Conservation (phyloP, 2,888 invertebrate genomes). For the Andrena haemorrhoa region DNA sequence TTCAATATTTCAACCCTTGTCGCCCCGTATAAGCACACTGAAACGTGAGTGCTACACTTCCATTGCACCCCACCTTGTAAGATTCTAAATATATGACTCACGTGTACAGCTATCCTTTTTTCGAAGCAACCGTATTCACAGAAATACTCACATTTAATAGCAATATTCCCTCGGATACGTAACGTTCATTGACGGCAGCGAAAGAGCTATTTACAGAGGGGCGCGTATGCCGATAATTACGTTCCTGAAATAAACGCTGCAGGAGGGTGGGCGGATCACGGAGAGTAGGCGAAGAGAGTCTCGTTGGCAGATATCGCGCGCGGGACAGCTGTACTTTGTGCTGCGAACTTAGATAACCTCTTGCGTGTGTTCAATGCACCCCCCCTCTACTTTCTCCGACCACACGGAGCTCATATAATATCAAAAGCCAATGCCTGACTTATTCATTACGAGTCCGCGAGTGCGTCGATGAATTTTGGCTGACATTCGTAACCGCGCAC, state of each 20-base stretch:
- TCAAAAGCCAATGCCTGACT: constrained; percentile 55
- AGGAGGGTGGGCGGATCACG: constrained; percentile 30
- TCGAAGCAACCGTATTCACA: too few species aligned
- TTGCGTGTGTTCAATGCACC: constrained; percentile 49
- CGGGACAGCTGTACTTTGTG: constrained; percentile 82
- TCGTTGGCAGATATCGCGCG: constrained; percentile 72
- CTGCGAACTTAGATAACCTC: constrained; percentile 82
- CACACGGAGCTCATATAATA: constrained; percentile 67
- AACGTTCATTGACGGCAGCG: neutral
- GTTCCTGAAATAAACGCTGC: constrained; percentile 35
- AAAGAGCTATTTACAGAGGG: neutral
- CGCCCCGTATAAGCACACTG: too few species aligned
- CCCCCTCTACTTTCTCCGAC: constrained; percentile 54
- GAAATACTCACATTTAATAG: too few species aligned
- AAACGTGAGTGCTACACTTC: too few species aligned
- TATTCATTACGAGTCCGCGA: constrained; percentile 46
- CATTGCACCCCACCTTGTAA: too few species aligned
- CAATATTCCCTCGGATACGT: too few species aligned
- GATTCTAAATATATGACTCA: too few species aligned
- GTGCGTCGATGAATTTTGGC: constrained; percentile 21
- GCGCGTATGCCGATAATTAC: constrained; percentile 34
- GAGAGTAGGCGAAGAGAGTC: constrained; percentile 21
- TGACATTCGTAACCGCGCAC: neutral
- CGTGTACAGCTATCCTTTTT: too few species aligned
- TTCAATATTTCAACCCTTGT: too few species aligned